Evolutionary conservation across 23 tunicate genomes (phyloP).

Genomic region (Trididemnum miniatum): DNA sequence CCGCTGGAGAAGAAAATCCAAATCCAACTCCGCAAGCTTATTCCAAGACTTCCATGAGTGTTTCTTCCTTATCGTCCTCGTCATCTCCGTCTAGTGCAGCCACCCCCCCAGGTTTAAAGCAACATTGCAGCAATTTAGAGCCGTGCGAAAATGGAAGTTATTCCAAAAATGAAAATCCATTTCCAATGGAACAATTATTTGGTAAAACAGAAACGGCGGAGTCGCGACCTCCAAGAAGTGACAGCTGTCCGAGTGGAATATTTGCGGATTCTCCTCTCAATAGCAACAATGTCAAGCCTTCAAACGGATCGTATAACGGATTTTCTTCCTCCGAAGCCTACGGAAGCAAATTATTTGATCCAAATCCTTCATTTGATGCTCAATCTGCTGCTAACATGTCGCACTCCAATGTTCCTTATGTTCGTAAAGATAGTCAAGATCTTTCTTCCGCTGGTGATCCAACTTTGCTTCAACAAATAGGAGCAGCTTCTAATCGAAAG

Average conservation of each 20-base stretch:
- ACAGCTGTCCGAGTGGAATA: slow-evolving; percentile 5
- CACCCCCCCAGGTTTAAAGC: slow-evolving; percentile 15
- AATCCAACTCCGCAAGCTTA: not conserved
- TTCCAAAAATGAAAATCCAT: not conserved
- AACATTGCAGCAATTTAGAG: not conserved
- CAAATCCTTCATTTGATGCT: not conserved
- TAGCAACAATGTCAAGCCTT: not conserved
- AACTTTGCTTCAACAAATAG: not conserved
- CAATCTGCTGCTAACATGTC: not conserved
- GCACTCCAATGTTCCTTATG: not conserved
- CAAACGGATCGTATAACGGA: not conserved
- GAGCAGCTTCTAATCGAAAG: slow-evolving; percentile 40
- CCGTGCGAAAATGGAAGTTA: not conserved
- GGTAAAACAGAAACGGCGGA: not conserved
- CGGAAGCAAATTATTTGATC: slow-evolving; percentile 4
- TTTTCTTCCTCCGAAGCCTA: not conserved
- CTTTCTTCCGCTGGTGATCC: not conserved
- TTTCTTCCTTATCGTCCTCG: slow-evolving; percentile 23
- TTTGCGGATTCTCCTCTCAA: not conserved
- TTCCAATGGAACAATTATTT: not conserved
- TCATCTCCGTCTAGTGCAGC: slow-evolving; percentile 25
- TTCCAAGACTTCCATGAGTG: slow-evolving; percentile 13
- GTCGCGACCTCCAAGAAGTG: not conserved
- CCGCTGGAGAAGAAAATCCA: not conserved
- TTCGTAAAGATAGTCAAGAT: slow-evolving; percentile 1